phyloP scores from a whole-genome alignment of 2,888 invertebrate species.

The Leucophenga maculata region DNA sequence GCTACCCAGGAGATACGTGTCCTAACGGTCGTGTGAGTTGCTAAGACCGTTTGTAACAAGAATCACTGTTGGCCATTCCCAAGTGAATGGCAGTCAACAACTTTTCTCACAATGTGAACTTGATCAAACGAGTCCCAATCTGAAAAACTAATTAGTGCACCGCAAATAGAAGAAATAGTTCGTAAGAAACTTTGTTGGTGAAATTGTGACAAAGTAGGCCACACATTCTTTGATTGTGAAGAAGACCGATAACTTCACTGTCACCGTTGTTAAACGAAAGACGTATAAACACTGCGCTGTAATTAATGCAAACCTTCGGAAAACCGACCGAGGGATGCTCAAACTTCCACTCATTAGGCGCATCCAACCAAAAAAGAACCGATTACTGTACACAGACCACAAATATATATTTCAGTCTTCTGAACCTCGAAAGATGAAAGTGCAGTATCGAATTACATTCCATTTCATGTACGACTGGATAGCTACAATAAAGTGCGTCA shows the following conservation, averaged over 20 bases:
- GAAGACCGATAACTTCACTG: no score
- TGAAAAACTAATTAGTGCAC: not conserved
- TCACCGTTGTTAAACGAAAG: no score
- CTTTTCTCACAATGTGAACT: no score
- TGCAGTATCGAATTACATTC: not conserved
- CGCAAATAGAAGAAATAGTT: not conserved
- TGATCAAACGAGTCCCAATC: no score
- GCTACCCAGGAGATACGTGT: no score
- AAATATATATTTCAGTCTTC: not conserved
- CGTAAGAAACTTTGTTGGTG: not conserved
- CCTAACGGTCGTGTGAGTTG: no score
- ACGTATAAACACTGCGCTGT: no score
- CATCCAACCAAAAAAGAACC: not conserved
- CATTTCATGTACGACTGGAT: not conserved
- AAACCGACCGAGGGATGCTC: not conserved
- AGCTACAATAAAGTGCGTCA: conserved; percentile 1
- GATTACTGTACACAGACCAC: not conserved
- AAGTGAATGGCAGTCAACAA: no score
- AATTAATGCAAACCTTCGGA: not conserved
- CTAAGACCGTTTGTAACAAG: no score
- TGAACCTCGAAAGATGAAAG: not conserved
- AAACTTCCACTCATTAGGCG: not conserved
- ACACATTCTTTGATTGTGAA: not conserved
- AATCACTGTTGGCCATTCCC: no score
- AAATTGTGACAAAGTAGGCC: not conserved